These are phyloP conservation scores for Chorisops tibialis DNA, from an alignment of 2,888 invertebrate species.

Conservation along the genomic window DNA sequence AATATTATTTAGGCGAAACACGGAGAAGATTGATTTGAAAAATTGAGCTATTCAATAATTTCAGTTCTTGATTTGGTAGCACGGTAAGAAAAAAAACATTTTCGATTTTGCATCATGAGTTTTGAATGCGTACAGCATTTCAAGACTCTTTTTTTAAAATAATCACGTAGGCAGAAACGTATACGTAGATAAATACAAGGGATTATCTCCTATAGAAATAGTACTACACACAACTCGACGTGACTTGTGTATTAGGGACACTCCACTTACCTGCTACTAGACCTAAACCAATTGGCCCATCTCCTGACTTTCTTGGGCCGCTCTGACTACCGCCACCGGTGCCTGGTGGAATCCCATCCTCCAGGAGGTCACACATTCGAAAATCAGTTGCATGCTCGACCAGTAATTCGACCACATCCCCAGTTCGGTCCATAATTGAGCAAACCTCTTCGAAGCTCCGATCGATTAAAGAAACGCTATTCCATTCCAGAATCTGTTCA, in stretches of 20 bases:
- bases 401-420: slow-evolving; percentile 80
- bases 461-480: slow-evolving; percentile 82
- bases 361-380: slow-evolving; percentile 66
- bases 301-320: slow-evolving; percentile 50
- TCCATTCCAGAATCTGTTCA: slow-evolving; percentile 81
- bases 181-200: too few relatives aligned
- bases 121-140: too few relatives aligned
- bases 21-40: too few relatives aligned
- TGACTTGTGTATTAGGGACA: too few relatives aligned
- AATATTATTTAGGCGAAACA: too few relatives aligned
- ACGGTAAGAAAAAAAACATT: too few relatives aligned
- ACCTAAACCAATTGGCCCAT: slow-evolving; percentile 50
- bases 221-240: too few relatives aligned
- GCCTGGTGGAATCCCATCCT: slow-evolving; percentile 63
- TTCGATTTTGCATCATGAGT: too few relatives aligned
- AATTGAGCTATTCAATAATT: too few relatives aligned
- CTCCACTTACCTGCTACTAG: slow-evolving; percentile 49
- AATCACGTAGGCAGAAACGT: too few relatives aligned
- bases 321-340: slow-evolving; percentile 45
- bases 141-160: too few relatives aligned
- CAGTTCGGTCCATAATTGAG: slow-evolving; percentile 82
- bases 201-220: neutral
- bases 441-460: slow-evolving; percentile 92
- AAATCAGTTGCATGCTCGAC: slow-evolving; percentile 79
- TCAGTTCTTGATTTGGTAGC: too few relatives aligned